Conservation (phyloP, 1,140 invertebrate genomes). For the Trichonephila clavipes region DNA sequence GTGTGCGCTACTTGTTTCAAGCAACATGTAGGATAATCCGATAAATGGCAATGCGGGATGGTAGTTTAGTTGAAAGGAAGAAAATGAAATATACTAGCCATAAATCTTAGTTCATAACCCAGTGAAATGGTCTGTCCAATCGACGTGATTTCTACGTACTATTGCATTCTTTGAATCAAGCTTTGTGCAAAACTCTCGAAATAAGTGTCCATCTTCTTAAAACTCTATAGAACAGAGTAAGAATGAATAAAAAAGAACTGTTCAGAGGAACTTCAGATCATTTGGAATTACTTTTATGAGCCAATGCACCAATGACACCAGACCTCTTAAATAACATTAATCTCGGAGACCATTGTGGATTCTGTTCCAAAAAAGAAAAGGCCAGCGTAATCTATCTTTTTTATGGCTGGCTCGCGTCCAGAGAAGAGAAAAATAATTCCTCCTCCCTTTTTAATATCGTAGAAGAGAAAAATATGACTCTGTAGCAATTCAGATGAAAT, state of each 20-base stretch:
- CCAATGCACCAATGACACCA: neutral
- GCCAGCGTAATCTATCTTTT: neutral
- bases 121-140: too few relatives aligned
- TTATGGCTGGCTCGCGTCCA: constrained; percentile 2
- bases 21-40: too few relatives aligned
- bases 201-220: neutral
- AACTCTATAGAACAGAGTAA: neutral
- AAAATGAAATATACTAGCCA: too few relatives aligned
- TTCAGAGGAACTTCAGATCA: neutral
- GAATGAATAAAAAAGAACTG: neutral
- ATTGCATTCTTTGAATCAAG: too few relatives aligned
- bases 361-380: neutral
- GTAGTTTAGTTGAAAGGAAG: too few relatives aligned
- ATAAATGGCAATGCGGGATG: too few relatives aligned
- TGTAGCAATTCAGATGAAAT: neutral
- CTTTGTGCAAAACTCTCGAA: too few relatives aligned
- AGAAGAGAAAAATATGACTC: constrained; percentile 10
- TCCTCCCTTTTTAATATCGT: neutral
- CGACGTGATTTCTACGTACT: too few relatives aligned
- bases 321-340: constrained; percentile 11
- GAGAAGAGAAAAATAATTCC: neutral
- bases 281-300: constrained; percentile 10
- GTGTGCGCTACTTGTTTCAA: too few relatives aligned
- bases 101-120: too few relatives aligned
- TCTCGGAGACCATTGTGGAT: constrained; percentile 1